These are phyloP conservation scores for Halisarca cf. caerulea DNA, from an alignment of 37 sponge, comb jelly and placozoan species.

Conservation along the genomic window DNA sequence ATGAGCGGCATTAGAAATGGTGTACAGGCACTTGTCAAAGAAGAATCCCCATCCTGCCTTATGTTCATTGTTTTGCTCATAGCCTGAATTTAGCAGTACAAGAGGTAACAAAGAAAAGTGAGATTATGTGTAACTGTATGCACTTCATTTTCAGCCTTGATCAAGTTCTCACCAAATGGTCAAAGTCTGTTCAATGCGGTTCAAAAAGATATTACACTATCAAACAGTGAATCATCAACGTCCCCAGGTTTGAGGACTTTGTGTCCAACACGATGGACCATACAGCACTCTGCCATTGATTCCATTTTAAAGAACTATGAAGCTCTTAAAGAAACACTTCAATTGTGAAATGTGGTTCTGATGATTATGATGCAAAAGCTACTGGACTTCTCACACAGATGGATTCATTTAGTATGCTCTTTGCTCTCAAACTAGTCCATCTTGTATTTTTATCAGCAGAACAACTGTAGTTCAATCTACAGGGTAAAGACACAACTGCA, in stretches of 20 bases:
- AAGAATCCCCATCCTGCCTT: constrained; percentile 20
- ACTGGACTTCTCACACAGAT: too few relatives aligned
- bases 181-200: background rate
- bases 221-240: background rate
- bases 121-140: background rate
- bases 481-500: background rate
- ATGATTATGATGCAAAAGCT: constrained; percentile 45
- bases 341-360: background rate
- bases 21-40: constrained; percentile 12
- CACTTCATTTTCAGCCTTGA: constrained; percentile 8
- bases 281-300: constrained; percentile 30
- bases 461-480: constrained; percentile 10
- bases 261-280: constrained; percentile 61
- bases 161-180: constrained; percentile 36
- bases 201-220: background rate
- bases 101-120: constrained; percentile 23
- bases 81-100: constrained; percentile 42
- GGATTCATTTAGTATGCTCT: constrained; percentile 61
- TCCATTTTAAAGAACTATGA: constrained; percentile 48
- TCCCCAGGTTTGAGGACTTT: too few relatives aligned
- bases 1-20: constrained; percentile 53
- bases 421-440: constrained; percentile 64
- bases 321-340: constrained; percentile 22
- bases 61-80: constrained; percentile 51
- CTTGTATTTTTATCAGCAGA: constrained; percentile 53